Evolutionary conservation across 2,113 vertebrate genomes (phyloP), one percentile per base, ranked within the genome.

Genomic region (Antechinus stuartii): DNA sequence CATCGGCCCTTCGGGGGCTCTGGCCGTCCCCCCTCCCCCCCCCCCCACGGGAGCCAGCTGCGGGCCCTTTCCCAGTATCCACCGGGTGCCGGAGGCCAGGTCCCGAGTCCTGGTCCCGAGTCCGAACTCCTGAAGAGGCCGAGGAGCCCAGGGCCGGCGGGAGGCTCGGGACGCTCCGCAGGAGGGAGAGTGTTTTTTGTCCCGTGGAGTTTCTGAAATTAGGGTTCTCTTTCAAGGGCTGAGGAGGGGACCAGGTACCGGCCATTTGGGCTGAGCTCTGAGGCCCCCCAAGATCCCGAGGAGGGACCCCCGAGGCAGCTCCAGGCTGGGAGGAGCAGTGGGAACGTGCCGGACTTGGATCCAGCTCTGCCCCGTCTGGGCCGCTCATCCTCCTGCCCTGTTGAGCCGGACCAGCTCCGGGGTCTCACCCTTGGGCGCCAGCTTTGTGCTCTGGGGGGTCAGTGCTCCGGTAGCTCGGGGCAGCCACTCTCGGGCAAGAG

Each of bases 21-120:
- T 3, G 1, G 0, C 4, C 12, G 16, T 2, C 14, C 12, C 10
- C 57, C 27, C 4, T 8, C 26, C 61, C 30, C 3, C 30, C 35
- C 30, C 61, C 61, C 30, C 35, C 30, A n/a, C 16, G 68, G 42
- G 68, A 16, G 8, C 16, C 27, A 22, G 47, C 47, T 4, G 2
- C 47, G 4, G 47, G 47, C 47, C 47, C 47, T 2, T 7, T 76
- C 68, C n/a, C 22, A 16, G 8, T 76, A 35, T 76, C 68, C n/a
- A 14, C 35, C 68, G 14, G 57, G 30, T 30, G 57, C 11, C 14
- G n/a, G 68, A 42, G 68, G n/a, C 19, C 19, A 16, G 30, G 30
- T 5, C 30, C 57, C 9, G 12, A 22, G n/a, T n/a, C 68, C 12
- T 1, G 42, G 42, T 42, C n/a, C n/a, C n/a, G n/a, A n/a, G n/a